Percentiles rank a stretch among this genome's conserved stretches.
phyloP scores from a whole-genome alignment of 2,888 invertebrate species.

The Dolichomitus sp. region DNA sequence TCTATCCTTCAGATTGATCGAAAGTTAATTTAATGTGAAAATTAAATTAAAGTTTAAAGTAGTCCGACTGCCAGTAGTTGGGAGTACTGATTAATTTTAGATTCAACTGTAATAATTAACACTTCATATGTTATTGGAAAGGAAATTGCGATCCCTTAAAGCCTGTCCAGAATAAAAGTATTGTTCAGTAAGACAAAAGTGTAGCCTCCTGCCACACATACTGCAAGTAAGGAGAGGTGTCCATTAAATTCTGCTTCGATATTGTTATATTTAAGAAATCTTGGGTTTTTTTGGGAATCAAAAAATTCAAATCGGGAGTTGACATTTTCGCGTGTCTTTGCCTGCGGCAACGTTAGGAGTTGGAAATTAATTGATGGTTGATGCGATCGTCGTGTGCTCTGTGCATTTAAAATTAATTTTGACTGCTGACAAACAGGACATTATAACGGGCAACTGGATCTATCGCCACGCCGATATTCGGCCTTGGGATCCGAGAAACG shows the following conservation, averaged over 20 bases:
- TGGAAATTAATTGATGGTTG: neutral
- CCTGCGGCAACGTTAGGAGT: neutral
- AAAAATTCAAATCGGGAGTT: neutral
- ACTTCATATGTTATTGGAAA: no score
- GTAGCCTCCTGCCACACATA: no score
- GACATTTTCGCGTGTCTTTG: neutral
- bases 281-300: no score
- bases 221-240: no score
- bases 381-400: constrained; percentile 10
- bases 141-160: no score
- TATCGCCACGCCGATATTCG: constrained; percentile 93
- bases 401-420: constrained; percentile 46
- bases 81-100: no score
- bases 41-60: no score
- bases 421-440: constrained; percentile 79
- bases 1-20: neutral
- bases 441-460: constrained; percentile 89
- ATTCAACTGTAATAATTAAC: no score
- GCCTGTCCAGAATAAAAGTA: no score
- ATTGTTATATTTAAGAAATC: neutral
- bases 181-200: no score
- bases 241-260: neutral
- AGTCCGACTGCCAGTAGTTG: no score
- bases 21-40: no score
- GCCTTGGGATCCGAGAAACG: constrained; percentile 96